A percentile compares a stretch with the other conserved stretches of the same genome.
Evolutionary conservation across 2,797 vertebrate genomes (phyloP).

Genomic region (Parambassis ranga): DNA sequence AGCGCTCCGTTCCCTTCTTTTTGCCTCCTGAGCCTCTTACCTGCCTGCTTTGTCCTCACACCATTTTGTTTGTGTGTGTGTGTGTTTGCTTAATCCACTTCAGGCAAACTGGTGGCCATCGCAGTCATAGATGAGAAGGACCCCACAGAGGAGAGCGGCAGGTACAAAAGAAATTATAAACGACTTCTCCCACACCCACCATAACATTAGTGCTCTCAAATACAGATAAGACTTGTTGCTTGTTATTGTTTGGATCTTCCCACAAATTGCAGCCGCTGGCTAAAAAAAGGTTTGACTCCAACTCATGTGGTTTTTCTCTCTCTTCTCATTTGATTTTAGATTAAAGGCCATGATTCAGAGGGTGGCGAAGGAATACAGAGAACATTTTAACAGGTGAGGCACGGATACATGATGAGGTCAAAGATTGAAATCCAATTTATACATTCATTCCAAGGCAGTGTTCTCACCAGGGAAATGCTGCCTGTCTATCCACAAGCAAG

Average conservation of each 20-base stretch:
- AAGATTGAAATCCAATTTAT: slow-evolving; percentile 61
- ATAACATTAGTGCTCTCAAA: slow-evolving; percentile 25
- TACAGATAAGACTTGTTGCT: slow-evolving; percentile 54
- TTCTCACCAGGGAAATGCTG: slow-evolving; percentile 32
- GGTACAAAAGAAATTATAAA: slow-evolving; percentile 80
- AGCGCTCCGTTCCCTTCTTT: slow-evolving; percentile 16
- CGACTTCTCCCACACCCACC: slow-evolving; percentile 34
- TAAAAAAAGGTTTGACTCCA: slow-evolving; percentile 31
- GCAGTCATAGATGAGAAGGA: slow-evolving; percentile 95
- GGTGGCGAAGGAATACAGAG: slow-evolving; percentile 90
- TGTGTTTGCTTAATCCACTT: slow-evolving; percentile 66
- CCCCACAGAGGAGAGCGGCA: slow-evolving; percentile 86
- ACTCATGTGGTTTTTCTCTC: slow-evolving; percentile 53
- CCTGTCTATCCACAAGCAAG: slow-evolving; percentile 43
- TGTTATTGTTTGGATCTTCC: slow-evolving; percentile 60
- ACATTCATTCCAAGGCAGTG: slow-evolving; percentile 54
- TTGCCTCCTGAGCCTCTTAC: slow-evolving; percentile 38
- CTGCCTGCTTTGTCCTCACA: slow-evolving; percentile 44
- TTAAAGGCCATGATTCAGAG: slow-evolving; percentile 92
- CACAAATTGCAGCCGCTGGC: slow-evolving; percentile 56
- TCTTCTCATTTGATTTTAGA: slow-evolving; percentile 78
- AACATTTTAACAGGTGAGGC: slow-evolving; percentile 91
- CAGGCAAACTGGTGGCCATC: slow-evolving; percentile 96
- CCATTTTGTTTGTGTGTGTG: slow-evolving; percentile 14
- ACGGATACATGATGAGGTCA: slow-evolving; percentile 35